Evolutionary conservation across 2,113 vertebrate genomes (phyloP).

Genomic region (Nasalis larvatus): DNA sequence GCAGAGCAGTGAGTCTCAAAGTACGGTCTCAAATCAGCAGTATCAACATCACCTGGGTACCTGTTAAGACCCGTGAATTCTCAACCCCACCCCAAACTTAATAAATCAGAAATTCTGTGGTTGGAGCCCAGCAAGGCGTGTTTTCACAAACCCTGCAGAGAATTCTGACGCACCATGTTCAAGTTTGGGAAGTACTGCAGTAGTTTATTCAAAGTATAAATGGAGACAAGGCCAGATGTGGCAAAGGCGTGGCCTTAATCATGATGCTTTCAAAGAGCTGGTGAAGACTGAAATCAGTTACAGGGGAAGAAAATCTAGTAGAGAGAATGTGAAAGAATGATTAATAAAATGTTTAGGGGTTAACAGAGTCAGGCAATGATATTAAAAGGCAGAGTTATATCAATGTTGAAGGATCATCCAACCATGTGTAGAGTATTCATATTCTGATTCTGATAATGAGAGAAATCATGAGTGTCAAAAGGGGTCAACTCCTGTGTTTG

Average conservation of each 20-base stretch:
- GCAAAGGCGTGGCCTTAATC: background rate
- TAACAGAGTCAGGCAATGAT: background rate
- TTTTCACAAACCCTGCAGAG: background rate
- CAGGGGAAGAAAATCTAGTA: background rate
- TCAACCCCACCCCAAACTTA: background rate
- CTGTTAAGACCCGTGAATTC: background rate
- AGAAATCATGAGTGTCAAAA: background rate
- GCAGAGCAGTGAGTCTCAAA: background rate
- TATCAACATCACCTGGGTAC: background rate
- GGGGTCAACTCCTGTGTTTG: background rate
- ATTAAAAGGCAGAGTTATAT: background rate
- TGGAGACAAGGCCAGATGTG: background rate
- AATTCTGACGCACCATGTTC: background rate
- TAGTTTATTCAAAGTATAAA: background rate
- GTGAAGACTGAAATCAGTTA: background rate
- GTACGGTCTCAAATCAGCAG: too few species aligned
- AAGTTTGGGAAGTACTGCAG: background rate
- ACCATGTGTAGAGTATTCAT: background rate
- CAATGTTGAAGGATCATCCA: background rate
- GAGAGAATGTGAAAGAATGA: background rate
- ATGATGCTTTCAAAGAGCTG: background rate
- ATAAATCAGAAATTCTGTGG: background rate
- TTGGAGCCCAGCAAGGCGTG: background rate
- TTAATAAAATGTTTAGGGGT: constrained; percentile 1
- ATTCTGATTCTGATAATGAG: constrained; percentile 23